These are phyloP conservation scores for Heterotilapia buettikoferi DNA, from an alignment of 2,113 vertebrate genomes.

Conservation along the genomic window DNA sequence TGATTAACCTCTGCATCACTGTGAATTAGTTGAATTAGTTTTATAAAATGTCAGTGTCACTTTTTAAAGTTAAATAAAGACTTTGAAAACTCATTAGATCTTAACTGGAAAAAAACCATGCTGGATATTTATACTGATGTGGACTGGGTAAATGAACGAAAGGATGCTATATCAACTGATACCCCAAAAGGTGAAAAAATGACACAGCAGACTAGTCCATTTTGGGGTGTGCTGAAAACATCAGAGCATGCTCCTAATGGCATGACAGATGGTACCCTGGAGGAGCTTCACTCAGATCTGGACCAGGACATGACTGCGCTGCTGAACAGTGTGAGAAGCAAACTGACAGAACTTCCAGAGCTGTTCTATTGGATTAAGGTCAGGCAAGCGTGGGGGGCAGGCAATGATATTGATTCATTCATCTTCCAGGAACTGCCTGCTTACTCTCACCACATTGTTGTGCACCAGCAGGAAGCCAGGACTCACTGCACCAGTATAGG, in stretches of 20 bases:
- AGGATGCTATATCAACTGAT: neutral
- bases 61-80: neutral
- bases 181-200: neutral
- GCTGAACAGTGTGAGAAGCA: neutral
- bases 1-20: neutral
- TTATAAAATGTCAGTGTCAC: neutral
- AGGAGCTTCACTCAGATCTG: neutral
- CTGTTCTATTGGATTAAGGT: neutral
- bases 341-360: neutral
- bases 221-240: neutral
- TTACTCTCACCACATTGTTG: neutral
- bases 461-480: neutral
- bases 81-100: neutral
- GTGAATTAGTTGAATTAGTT: neutral
- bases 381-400: neutral
- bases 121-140: neutral
- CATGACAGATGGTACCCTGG: neutral
- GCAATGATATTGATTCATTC: neutral
- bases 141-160: neutral
- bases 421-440: neutral
- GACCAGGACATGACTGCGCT: neutral
- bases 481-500: neutral
- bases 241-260: neutral
- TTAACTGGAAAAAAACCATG: neutral
- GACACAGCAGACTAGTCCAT: neutral